These are phyloP conservation scores for Sinocyclocheilus rhinocerous DNA, from an alignment of 2,113 vertebrate genomes.

Conservation along the genomic window DNA sequence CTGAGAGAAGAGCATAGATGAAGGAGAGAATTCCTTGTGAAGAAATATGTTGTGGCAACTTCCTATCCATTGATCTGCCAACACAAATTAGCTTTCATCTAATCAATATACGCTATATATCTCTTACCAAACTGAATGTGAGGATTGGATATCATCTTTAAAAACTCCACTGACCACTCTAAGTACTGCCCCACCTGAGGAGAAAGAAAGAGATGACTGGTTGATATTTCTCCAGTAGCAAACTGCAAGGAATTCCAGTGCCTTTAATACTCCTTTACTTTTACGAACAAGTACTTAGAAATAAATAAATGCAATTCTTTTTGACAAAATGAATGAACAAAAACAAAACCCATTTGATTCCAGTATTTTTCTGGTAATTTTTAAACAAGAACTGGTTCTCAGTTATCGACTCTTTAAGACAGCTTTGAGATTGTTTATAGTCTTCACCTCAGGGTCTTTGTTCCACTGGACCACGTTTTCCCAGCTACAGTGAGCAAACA, in stretches of 20 bases:
- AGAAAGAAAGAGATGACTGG: constrained; percentile 32
- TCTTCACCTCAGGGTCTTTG: constrained; percentile 90
- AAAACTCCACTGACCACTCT: constrained; percentile 85
- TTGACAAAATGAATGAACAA: background rate
- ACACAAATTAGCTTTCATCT: background rate
- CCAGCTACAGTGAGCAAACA: constrained; percentile 95
- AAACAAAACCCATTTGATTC: background rate
- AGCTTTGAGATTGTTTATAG: background rate
- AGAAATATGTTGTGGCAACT: background rate
- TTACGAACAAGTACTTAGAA: background rate
- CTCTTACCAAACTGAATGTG: constrained; percentile 89
- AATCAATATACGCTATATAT: background rate
- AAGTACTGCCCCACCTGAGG: constrained; percentile 84
- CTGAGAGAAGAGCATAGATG: constrained; percentile 65
- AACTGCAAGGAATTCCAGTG: background rate
- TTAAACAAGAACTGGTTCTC: background rate
- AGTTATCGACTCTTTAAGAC: background rate
- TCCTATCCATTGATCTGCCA: background rate
- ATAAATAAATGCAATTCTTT: background rate
- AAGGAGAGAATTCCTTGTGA: background rate
- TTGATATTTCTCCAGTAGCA: background rate
- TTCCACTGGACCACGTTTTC: constrained; percentile 98
- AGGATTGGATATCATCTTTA: constrained; percentile 85
- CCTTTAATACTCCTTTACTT: background rate
- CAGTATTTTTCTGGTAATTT: background rate